A percentile compares a stretch with the other conserved stretches of the same genome.
phyloP scores from a whole-genome alignment of 64 coral and sea anemone species.

The Stichodactyla mertensii region DNA sequence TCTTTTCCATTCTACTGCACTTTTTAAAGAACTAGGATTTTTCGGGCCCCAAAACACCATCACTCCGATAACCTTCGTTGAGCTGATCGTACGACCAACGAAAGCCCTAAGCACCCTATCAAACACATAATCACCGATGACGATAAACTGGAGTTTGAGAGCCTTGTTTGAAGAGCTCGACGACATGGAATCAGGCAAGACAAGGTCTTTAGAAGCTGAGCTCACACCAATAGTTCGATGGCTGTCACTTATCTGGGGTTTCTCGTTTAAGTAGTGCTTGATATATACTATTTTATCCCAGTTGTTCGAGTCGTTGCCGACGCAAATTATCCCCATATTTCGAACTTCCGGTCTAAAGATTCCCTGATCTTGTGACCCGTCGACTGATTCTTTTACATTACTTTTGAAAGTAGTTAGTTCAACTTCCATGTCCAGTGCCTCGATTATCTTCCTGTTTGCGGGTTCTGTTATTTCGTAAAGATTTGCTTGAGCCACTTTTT shows the following conservation, averaged over 20 bases:
- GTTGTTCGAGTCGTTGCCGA: conserved; percentile 1
- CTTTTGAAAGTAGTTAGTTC: conserved; percentile 6
- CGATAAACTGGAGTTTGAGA: neutral
- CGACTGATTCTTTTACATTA: neutral
- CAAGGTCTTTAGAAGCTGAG: neutral
- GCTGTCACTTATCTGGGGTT: neutral
- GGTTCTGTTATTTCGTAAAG: neutral
- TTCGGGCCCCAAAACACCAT: neutral
- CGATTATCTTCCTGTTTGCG: neutral
- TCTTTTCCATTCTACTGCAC: neutral
- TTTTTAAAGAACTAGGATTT: neutral
- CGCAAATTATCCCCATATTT: neutral
- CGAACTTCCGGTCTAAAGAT: neutral
- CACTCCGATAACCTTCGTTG: neutral
- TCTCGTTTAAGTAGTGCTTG: neutral
- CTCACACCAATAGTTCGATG: neutral
- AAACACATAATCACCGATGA: neutral
- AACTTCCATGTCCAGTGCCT: neutral
- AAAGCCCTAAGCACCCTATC: neutral
- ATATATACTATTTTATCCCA: conserved; percentile 23
- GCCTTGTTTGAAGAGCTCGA: neutral
- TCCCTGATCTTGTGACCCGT: neutral
- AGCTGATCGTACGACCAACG: neutral
- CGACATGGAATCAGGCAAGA: neutral
- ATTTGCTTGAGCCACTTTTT: neutral